Base-by-base conservation (phyloP, 2,888 invertebrate species). In the Drosophila koepferae region DNA sequence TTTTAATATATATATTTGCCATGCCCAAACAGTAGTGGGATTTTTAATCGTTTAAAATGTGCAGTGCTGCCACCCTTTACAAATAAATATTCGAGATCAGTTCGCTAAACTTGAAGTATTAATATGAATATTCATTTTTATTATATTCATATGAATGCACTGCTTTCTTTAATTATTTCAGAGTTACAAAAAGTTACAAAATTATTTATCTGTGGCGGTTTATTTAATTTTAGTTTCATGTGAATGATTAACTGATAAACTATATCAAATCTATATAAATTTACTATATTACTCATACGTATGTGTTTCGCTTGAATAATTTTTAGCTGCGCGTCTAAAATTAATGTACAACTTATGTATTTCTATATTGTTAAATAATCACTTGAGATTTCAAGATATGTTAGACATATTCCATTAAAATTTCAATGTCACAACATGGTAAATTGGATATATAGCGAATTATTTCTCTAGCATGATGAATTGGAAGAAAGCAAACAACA, bases 51-150 rank as follows among this genome's bases (percentile, higher is more conserved):
- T 28, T 28, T 28, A 28, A 16, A 31, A 20, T 1, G 12, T 12
- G n/a, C 2, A 56, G 31, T 9, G 58, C 6, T 58, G 44, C 48
- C 48, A 48, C 28, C 12, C n/a, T 18, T 23, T 34, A 10, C n/a
- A 36, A 10, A 58, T 20, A 46, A 9, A 49, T 49, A n/a, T 31
- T 48, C 10, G 31, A 34, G 49, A 31, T 34, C 38, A 59, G 46
- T 14, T 28, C n/a, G n/a, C n/a, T 3, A 8, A 59, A 41, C 1
- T 16, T 0, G 1, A 34, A 44, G 7, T 16, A 23, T n/a, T 10
- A 34, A 43, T 18, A 18, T 10, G 1, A 18, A 18, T 4, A 10
- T 43, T 14, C 34, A 48, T 48, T 31, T 9, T 41, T 9, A 4
- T 6, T 12, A 28, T 28, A 28, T 23, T 4, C 3, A 31, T 28